phyloP scores from a whole-genome alignment of 1,140 invertebrate species.

The Leptopilina clavipes region DNA sequence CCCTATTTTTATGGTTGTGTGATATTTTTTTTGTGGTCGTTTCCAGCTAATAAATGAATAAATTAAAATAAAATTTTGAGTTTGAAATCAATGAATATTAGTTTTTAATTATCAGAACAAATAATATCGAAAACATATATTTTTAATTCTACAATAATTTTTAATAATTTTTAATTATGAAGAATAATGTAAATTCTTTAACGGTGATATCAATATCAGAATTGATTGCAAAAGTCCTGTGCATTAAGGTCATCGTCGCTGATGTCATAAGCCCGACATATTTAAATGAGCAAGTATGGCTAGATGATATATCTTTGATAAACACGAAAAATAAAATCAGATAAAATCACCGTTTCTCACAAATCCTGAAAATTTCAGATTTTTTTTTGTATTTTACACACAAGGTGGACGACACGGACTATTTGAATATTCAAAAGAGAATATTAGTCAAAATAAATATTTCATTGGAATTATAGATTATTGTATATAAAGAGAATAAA shows the following conservation, averaged over 20 bases:
- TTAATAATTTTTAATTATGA: not conserved
- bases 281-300: slow-evolving; percentile 1
- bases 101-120: not conserved
- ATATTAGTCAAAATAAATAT: too few species aligned
- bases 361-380: not conserved
- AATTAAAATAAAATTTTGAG: not conserved
- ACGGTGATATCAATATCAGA: slow-evolving; percentile 4
- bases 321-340: not conserved
- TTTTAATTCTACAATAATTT: not conserved
- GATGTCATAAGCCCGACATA: slow-evolving; percentile 2
- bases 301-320: not conserved
- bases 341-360: not conserved
- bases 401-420: too few species aligned
- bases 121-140: not conserved
- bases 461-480: too few species aligned
- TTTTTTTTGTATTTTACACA: too few species aligned
- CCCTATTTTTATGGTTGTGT: not conserved
- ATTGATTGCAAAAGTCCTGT: slow-evolving; percentile 11
- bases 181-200: slow-evolving; percentile 5
- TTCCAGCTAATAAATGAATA: not conserved
- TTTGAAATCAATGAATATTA: not conserved
- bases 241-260: slow-evolving; percentile 13
- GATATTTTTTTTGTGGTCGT: not conserved
- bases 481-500: too few species aligned
- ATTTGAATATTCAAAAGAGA: too few species aligned